Evolutionary conservation across 2,113 vertebrate species (phyloP).

Genomic region (Myotis davidii): DNA sequence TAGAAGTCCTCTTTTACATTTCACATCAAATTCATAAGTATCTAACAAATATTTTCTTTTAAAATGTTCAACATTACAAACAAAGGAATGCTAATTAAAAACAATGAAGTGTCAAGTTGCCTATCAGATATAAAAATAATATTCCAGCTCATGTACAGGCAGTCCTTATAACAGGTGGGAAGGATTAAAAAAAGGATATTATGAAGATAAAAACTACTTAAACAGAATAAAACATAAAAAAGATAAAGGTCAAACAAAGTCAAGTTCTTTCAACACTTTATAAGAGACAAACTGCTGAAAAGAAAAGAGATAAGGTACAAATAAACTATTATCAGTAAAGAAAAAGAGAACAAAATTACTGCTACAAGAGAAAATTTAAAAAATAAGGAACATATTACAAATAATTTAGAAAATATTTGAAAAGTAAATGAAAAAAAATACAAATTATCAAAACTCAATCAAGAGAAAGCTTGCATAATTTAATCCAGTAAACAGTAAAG

Average conservation of each 20-base stretch:
- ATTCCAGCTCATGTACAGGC: not conserved
- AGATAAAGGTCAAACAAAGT: not conserved
- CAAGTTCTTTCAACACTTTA: constrained; percentile 28
- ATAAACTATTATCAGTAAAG: not conserved
- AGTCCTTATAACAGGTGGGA: not conserved
- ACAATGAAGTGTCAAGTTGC: not conserved
- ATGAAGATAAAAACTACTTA: not conserved
- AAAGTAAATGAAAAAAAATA: constrained; percentile 25
- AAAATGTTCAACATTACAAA: not conserved
- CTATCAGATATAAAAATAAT: not conserved
- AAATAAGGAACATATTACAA: not conserved
- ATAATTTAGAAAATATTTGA: not conserved
- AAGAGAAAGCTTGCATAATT: not conserved
- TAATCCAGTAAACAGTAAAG: not conserved
- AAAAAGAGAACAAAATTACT: not conserved
- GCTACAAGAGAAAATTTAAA: not conserved
- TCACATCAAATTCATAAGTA: not conserved
- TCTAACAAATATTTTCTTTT: not conserved
- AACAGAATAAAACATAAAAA: not conserved
- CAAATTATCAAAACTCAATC: not conserved
- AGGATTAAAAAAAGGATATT: not conserved
- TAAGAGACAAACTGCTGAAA: not conserved
- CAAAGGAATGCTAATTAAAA: not conserved
- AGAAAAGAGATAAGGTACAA: not conserved
- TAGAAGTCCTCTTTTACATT: not conserved